These are phyloP conservation scores for Morinoia aosen DNA, from an alignment of 2,888 invertebrate species.

Conservation along the genomic window DNA sequence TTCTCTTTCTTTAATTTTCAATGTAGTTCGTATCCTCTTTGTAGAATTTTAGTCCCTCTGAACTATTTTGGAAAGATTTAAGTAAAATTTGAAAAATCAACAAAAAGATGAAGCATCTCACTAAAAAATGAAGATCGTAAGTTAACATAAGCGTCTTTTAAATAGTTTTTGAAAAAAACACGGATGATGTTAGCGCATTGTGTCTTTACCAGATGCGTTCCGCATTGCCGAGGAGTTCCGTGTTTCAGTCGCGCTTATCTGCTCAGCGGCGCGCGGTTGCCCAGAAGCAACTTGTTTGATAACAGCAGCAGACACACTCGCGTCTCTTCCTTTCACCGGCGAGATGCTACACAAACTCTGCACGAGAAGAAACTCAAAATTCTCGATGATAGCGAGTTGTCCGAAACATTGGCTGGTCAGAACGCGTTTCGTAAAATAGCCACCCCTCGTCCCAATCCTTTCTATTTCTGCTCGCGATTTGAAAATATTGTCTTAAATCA, in stretches of 20 bases:
- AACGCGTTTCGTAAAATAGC: background rate
- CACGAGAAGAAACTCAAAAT: background rate
- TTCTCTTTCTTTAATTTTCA: background rate
- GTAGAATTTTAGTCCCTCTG: background rate
- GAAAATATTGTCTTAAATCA: background rate
- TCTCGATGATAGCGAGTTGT: background rate
- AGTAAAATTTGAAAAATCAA: background rate
- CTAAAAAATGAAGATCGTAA: background rate
- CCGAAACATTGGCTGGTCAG: background rate
- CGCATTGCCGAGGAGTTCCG: background rate
- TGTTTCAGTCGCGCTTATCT: conserved; percentile 25
- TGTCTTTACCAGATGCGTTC: conserved; percentile 4
- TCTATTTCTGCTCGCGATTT: background rate
- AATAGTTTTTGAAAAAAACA: background rate
- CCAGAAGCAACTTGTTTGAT: conserved; percentile 26
- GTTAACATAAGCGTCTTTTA: background rate
- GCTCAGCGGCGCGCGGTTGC: conserved; percentile 5
- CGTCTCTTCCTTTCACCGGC: background rate
- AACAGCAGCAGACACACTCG: conserved; percentile 5
- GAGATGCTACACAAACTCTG: background rate
- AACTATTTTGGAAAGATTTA: background rate
- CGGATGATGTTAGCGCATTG: background rate
- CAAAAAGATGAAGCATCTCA: too few species aligned
- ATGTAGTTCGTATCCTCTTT: background rate
- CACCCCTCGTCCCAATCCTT: background rate